A percentile compares a stretch with the other conserved stretches of the same genome.
Evolutionary conservation across 2,113 vertebrate genomes (phyloP).

Genomic region (Maccullochella peelii): DNA sequence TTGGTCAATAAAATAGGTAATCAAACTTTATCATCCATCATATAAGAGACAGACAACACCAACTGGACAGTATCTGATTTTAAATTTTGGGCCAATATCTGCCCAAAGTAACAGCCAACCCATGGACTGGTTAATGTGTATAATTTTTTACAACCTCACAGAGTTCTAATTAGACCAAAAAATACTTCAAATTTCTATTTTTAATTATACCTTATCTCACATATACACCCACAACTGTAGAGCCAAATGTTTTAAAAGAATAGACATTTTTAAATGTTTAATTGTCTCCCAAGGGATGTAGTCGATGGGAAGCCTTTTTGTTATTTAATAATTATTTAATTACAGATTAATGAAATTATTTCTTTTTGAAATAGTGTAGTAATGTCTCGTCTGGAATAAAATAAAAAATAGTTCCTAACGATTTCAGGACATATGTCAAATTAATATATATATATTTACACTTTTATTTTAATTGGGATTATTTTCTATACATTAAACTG

Average conservation of each 20-base stretch:
- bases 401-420: not conserved
- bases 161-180: not conserved
- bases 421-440: not conserved
- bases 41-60: not conserved
- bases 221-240: not conserved
- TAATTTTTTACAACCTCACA: not conserved
- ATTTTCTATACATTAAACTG: not conserved
- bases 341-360: conserved; percentile 18
- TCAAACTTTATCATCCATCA: not conserved
- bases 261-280: not conserved
- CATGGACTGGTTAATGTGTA: not conserved
- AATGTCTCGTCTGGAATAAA: not conserved
- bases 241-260: not conserved
- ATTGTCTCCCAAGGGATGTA: not conserved
- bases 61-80: not conserved
- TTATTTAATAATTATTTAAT: no score
- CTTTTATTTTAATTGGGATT: no score
- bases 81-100: not conserved
- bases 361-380: not conserved
- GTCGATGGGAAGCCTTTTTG: not conserved
- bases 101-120: not conserved
- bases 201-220: not conserved
- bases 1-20: not conserved
- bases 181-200: not conserved
- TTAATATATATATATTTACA: no score